These are phyloP conservation scores for Manis pentadactyla DNA, from an alignment of 2,797 vertebrate species.

Conservation along the genomic window DNA sequence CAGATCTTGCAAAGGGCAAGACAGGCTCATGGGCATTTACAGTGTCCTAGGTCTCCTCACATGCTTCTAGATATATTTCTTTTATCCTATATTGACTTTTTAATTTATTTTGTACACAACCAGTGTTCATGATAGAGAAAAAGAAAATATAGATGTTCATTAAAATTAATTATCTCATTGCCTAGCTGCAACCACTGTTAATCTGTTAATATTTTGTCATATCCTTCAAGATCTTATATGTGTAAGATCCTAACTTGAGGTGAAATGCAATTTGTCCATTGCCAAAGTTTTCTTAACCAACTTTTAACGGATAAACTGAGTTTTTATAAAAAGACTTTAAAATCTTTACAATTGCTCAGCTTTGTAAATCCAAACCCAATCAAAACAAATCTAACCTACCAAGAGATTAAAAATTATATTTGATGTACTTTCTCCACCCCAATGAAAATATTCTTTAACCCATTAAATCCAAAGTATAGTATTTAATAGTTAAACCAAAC, in stretches of 20 bases:
- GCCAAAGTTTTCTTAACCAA: background rate
- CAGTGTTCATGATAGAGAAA: background rate
- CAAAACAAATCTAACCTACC: background rate
- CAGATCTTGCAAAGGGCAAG: background rate
- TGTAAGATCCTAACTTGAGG: background rate
- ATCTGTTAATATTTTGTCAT: background rate
- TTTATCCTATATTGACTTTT: background rate
- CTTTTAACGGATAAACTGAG: background rate
- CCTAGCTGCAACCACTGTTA: background rate
- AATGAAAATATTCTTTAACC: conserved; percentile 10
- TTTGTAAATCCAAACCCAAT: background rate
- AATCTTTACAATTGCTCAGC: background rate
- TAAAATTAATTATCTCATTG: background rate
- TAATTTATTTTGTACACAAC: background rate
- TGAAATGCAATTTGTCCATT: background rate
- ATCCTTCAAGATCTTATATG: background rate
- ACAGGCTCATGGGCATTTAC: background rate
- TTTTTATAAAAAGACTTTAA: background rate
- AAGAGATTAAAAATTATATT: background rate
- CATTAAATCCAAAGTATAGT: background rate
- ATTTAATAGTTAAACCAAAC: background rate
- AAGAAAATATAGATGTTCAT: background rate
- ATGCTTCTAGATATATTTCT: background rate
- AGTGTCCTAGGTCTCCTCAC: background rate
- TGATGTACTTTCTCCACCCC: background rate